Percentiles rank a stretch among this genome's conserved stretches.
Evolutionary conservation across 1,140 invertebrate genomes (phyloP).

Genomic region (Cydia fagiglandana): DNA sequence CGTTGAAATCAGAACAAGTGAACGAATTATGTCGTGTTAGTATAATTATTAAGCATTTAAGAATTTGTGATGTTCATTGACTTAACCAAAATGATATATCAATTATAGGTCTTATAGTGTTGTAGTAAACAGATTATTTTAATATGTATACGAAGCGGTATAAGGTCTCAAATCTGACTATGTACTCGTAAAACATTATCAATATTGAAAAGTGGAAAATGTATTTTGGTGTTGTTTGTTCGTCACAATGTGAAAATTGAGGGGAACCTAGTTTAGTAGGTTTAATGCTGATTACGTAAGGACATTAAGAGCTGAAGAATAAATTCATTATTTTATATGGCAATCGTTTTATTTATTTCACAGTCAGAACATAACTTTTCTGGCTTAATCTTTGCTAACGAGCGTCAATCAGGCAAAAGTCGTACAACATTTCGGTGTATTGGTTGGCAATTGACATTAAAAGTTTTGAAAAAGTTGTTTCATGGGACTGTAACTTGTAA

Average conservation of each 20-base stretch:
- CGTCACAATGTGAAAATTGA: constrained; percentile 38
- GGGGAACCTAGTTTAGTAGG: constrained; percentile 44
- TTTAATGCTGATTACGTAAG: constrained; percentile 36
- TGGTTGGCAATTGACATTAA: too few species aligned
- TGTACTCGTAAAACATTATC: constrained; percentile 28
- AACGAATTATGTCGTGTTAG: constrained; percentile 14
- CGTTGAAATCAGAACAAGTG: constrained; percentile 11
- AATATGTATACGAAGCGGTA: constrained; percentile 27
- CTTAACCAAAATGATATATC: constrained; percentile 32
- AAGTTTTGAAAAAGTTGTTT: too few species aligned
- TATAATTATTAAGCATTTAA: constrained; percentile 29
- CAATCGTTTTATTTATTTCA: constrained; percentile 46
- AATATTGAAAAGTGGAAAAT: constrained; percentile 28
- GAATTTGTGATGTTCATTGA: constrained; percentile 32
- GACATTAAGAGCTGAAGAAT: constrained; percentile 35
- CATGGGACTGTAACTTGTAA: constrained; percentile 45
- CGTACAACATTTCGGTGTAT: too few species aligned
- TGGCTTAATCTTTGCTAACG: too few species aligned
- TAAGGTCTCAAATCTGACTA: constrained; percentile 30
- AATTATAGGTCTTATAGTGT: constrained; percentile 32
- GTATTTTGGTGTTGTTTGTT: constrained; percentile 42
- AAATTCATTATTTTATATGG: constrained; percentile 42
- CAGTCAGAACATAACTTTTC: neutral
- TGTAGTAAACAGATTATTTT: constrained; percentile 27
- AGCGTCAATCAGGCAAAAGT: too few species aligned